Percentiles rank a stretch among this genome's conserved stretches.
phyloP scores from a whole-genome alignment of 2,888 invertebrate species.

The Perdita meconis region DNA sequence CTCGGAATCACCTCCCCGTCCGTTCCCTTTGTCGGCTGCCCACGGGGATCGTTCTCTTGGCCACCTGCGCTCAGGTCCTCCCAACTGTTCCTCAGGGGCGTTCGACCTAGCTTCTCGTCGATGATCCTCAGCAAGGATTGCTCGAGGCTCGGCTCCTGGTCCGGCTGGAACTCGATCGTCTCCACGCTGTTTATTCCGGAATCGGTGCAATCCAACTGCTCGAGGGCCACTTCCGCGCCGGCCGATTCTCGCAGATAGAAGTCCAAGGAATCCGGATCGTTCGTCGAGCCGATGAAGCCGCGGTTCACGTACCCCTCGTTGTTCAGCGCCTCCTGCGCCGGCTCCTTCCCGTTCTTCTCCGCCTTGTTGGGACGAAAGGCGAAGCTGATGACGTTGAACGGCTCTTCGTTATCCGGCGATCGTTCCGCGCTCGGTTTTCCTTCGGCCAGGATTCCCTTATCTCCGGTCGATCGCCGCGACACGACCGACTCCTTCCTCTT shows the following conservation, averaged over 20 bases:
- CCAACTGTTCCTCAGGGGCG: constrained; percentile 65
- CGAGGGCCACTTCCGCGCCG: constrained; percentile 63
- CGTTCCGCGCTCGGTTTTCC: constrained; percentile 12
- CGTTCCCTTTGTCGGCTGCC: constrained; percentile 46
- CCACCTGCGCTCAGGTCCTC: constrained; percentile 51
- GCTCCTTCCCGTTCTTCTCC: constrained; percentile 33
- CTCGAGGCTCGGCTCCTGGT: constrained; percentile 80
- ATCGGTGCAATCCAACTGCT: constrained; percentile 78
- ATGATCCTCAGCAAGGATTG: constrained; percentile 81
- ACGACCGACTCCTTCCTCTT: constrained; percentile 20
- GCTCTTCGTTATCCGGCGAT: constrained; percentile 25
- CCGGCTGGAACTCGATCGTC: constrained; percentile 81
- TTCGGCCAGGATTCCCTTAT: constrained; percentile 26
- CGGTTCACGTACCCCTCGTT: constrained; percentile 77
- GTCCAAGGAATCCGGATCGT: constrained; percentile 79
- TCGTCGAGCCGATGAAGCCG: constrained; percentile 76
- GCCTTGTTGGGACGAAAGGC: constrained; percentile 63
- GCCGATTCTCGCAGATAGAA: constrained; percentile 69
- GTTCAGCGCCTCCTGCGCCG: not conserved
- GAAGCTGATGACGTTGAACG: constrained; percentile 74
- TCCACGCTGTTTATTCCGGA: constrained; percentile 83
- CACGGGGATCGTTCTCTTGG: constrained; percentile 38
- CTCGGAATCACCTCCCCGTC: constrained; percentile 45
- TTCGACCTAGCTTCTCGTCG: constrained; percentile 81
- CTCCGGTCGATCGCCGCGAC: not conserved